Conservation (phyloP, 2,113 vertebrate species). For the Tetraodon nigroviridis region DNA sequence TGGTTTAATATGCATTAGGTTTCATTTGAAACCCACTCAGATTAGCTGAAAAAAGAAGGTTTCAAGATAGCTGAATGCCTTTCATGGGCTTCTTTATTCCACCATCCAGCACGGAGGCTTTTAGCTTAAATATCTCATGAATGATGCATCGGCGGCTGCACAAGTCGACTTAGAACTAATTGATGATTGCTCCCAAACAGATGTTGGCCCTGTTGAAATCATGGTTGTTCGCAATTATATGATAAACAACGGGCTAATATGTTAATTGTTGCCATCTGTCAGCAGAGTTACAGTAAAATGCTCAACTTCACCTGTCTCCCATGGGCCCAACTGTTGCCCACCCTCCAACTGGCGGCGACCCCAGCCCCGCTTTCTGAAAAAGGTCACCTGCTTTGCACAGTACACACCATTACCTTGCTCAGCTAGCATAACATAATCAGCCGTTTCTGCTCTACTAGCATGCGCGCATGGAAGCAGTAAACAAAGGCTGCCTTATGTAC, state of each 20-base stretch:
- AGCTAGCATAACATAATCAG: constrained; percentile 67
- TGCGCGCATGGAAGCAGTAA: constrained; percentile 43
- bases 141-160: constrained; percentile 63
- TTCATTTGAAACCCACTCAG: constrained; percentile 59
- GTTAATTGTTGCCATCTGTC: constrained; percentile 71
- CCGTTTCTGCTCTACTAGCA: constrained; percentile 32
- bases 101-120: constrained; percentile 38
- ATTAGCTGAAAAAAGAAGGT: constrained; percentile 40
- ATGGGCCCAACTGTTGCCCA: constrained; percentile 25
- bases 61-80: constrained; percentile 49
- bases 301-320: constrained; percentile 59
- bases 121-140: constrained; percentile 61
- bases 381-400: constrained; percentile 44
- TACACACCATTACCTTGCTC: constrained; percentile 53
- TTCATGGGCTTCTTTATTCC: constrained; percentile 34
- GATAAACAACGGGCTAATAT: constrained; percentile 76
- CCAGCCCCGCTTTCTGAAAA: constrained; percentile 18
- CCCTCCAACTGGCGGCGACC: constrained; percentile 24
- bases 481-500: constrained; percentile 63
- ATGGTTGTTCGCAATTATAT: constrained; percentile 72
- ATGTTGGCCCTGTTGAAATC: constrained; percentile 64
- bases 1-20: constrained; percentile 62
- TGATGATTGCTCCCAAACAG: constrained; percentile 67
- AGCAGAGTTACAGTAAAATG: constrained; percentile 50
- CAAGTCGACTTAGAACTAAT: constrained; percentile 71